Evolutionary conservation across 2,113 vertebrate genomes (phyloP).

Genomic region (Strix aluco): DNA sequence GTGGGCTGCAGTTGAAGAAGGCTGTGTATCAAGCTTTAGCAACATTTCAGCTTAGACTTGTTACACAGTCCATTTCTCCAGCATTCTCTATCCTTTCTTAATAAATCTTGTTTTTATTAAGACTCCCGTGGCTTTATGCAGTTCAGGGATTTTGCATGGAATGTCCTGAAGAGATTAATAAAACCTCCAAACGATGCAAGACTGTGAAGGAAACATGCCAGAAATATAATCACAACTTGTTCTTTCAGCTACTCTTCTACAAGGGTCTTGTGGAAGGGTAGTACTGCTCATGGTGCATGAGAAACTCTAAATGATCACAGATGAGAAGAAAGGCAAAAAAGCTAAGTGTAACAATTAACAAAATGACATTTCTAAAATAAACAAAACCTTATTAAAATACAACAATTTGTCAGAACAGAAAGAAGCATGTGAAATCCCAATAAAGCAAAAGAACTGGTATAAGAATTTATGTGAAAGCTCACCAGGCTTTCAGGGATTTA

Average conservation of each 20-base stretch:
- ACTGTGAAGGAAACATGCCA: background rate
- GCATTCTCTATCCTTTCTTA: background rate
- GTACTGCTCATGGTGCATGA: background rate
- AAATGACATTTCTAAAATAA: slow-evolving; percentile 31
- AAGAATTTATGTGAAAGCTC: slow-evolving; percentile 7
- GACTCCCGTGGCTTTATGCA: background rate
- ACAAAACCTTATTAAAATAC: slow-evolving; percentile 20
- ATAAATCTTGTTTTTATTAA: background rate
- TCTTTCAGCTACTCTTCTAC: background rate
- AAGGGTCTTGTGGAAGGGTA: background rate
- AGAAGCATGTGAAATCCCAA: slow-evolving; percentile 8
- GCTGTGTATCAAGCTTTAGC: background rate
- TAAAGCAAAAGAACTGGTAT: background rate
- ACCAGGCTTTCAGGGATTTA: slow-evolving; percentile 4
- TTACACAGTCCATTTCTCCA: background rate
- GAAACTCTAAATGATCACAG: background rate
- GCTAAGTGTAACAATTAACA: background rate
- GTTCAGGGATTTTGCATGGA: background rate
- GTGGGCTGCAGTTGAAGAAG: background rate
- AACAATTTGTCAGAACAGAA: slow-evolving; percentile 25
- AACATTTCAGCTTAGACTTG: background rate
- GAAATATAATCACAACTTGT: background rate
- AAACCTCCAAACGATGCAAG: background rate
- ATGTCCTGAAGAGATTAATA: background rate
- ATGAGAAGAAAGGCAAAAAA: background rate